A percentile compares a stretch with the other conserved stretches of the same genome.
These are phyloP conservation scores for Sclerurus mexicanus DNA, from an alignment of 2,113 vertebrate genomes.

Conservation along the genomic window DNA sequence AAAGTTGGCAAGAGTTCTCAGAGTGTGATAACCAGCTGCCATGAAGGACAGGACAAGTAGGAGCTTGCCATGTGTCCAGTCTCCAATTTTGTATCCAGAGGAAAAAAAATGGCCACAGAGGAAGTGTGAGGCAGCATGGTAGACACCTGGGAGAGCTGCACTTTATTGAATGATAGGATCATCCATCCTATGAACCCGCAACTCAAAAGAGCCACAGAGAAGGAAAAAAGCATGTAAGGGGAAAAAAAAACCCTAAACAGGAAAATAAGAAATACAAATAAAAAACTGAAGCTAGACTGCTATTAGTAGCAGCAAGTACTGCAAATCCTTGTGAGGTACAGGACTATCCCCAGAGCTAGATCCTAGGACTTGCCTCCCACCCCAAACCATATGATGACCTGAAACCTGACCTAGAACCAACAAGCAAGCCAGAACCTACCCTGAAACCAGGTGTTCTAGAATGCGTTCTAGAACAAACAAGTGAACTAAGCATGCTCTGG, in stretches of 20 bases:
- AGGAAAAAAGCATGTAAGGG: background rate
- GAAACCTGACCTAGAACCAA: background rate
- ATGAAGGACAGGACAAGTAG: background rate
- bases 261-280: background rate
- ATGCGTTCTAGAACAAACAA: too few relatives aligned
- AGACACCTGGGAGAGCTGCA: background rate
- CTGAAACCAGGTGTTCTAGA: background rate
- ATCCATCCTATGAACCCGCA: background rate
- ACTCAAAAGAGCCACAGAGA: background rate
- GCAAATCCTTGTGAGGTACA: background rate
- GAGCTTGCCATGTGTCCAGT: background rate
- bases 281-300: background rate
- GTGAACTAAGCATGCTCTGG: background rate
- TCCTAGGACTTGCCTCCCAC: background rate
- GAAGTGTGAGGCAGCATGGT: rapidly evolving
- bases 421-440: background rate
- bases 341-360: background rate
- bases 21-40: background rate
- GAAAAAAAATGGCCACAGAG: background rate
- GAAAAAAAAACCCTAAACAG: background rate
- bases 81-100: background rate
- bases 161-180: background rate
- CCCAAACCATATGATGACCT: background rate
- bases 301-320: background rate
- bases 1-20: background rate